These are phyloP conservation scores for Varanus salvator DNA, from an alignment of 2,113 vertebrate genomes.

Conservation along the genomic window DNA sequence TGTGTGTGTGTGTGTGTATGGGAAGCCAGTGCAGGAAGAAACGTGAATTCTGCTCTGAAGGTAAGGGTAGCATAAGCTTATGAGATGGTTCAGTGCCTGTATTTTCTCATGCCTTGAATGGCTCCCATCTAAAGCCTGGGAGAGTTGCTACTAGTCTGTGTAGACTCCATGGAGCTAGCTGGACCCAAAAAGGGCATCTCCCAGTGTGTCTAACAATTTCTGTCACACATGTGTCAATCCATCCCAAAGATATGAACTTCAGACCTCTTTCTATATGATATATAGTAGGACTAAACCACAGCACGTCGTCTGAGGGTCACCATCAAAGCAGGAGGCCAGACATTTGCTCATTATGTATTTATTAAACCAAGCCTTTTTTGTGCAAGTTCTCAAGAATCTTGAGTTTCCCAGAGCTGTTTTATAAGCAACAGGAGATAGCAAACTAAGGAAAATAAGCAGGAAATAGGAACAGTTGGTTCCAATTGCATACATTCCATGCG, in stretches of 20 bases:
- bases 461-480: background rate
- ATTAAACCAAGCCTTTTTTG: background rate
- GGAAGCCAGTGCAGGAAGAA: background rate
- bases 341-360: background rate
- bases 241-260: background rate
- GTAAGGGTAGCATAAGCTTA: background rate
- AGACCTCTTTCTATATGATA: background rate
- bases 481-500: background rate
- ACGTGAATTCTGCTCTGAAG: background rate
- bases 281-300: background rate
- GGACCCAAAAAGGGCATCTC: too few relatives aligned
- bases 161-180: too few relatives aligned
- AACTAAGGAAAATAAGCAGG: background rate
- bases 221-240: background rate
- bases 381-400: background rate
- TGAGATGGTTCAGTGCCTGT: too few relatives aligned
- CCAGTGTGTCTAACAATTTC: too few relatives aligned
- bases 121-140: too few relatives aligned
- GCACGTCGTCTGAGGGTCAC: background rate
- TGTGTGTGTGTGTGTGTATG: background rate
- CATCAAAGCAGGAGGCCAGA: background rate
- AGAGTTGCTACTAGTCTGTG: too few relatives aligned
- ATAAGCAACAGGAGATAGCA: background rate
- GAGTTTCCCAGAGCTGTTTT: background rate
- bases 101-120: too few relatives aligned